phyloP scores from a whole-genome alignment of 1,140 invertebrate genomes.

The Tribolium castaneum region DNA sequence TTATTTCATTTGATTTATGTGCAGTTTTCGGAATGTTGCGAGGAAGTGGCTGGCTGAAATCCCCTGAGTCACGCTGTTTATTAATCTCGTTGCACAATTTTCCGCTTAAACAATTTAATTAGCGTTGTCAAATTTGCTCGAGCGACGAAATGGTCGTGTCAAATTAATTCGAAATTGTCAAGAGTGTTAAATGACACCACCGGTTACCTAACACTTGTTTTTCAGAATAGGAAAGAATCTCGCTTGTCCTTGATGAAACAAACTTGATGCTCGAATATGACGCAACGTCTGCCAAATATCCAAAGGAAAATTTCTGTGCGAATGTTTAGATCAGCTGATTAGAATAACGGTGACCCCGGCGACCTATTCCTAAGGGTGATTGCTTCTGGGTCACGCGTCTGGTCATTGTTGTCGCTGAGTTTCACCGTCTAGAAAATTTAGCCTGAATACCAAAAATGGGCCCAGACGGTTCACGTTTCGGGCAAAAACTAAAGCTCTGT shows the following conservation, averaged over 20 bases:
- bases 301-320: not conserved
- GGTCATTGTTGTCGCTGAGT: not conserved
- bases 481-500: not conserved
- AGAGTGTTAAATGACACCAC: not conserved
- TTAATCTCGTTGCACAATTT: conserved; percentile 20
- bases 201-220: conserved; percentile 6
- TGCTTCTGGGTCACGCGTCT: not conserved
- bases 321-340: conserved; percentile 17
- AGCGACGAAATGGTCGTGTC: not conserved
- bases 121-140: conserved; percentile 11
- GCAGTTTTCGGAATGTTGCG: not conserved
- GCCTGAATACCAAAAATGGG: not conserved
- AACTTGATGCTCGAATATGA: conserved; percentile 16
- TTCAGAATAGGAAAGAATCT: conserved; percentile 1
- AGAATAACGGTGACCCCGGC: not conserved
- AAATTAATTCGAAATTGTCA: not conserved
- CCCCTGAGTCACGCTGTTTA: not conserved
- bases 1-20: conserved; percentile 5
- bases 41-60: not conserved
- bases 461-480: not conserved
- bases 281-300: conserved; percentile 24
- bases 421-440: not conserved
- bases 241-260: conserved; percentile 2
- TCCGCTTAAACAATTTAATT: conserved; percentile 15
- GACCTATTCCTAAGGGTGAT: conserved; percentile 1